Percentiles rank a stretch among this genome's conserved stretches.
phyloP scores from a whole-genome alignment of 1,140 invertebrate genomes.

The Lordiphosa mommai region DNA sequence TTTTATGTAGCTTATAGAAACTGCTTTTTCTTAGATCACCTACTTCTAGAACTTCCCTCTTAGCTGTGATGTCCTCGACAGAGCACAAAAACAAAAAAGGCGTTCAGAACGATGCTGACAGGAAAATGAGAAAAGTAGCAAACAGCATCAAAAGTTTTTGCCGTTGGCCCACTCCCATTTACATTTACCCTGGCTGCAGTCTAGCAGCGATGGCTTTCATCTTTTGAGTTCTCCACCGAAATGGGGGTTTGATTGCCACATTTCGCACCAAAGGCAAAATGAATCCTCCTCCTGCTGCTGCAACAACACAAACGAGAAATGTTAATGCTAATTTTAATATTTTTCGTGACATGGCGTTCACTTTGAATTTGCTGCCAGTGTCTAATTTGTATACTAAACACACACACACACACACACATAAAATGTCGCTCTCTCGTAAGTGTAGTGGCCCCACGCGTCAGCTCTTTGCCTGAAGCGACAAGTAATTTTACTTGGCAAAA shows the following conservation, averaged over 20 bases:
- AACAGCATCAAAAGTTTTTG: slow-evolving; percentile 67
- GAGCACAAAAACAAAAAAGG: slow-evolving; percentile 41
- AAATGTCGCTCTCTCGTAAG: slow-evolving; percentile 1
- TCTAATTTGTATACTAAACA: slow-evolving; percentile 44
- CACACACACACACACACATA: slow-evolving; percentile 5
- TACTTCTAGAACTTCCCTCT: too few species aligned
- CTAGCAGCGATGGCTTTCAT: slow-evolving; percentile 23
- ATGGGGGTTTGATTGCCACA: slow-evolving; percentile 62
- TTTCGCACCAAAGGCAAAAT: slow-evolving; percentile 69
- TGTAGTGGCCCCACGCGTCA: slow-evolving; percentile 21
- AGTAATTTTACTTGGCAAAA: slow-evolving; percentile 76
- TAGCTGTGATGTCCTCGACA: slow-evolving; percentile 12
- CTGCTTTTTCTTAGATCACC: too few species aligned
- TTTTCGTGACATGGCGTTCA: slow-evolving; percentile 74
- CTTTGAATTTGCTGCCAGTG: slow-evolving; percentile 52
- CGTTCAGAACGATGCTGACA: slow-evolving; percentile 24
- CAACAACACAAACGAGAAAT: slow-evolving; percentile 50
- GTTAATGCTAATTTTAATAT: slow-evolving; percentile 78
- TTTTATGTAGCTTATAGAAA: too few species aligned
- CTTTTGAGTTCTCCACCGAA: slow-evolving; percentile 9
- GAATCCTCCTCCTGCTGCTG: slow-evolving; percentile 18
- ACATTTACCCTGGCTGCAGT: background rate
- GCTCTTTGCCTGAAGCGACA: slow-evolving; percentile 62
- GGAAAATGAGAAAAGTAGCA: slow-evolving; percentile 60
- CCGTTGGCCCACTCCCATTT: slow-evolving; percentile 16